These are phyloP conservation scores for Therioaphis trifolii DNA, from an alignment of 2,888 invertebrate genomes.

Conservation along the genomic window DNA sequence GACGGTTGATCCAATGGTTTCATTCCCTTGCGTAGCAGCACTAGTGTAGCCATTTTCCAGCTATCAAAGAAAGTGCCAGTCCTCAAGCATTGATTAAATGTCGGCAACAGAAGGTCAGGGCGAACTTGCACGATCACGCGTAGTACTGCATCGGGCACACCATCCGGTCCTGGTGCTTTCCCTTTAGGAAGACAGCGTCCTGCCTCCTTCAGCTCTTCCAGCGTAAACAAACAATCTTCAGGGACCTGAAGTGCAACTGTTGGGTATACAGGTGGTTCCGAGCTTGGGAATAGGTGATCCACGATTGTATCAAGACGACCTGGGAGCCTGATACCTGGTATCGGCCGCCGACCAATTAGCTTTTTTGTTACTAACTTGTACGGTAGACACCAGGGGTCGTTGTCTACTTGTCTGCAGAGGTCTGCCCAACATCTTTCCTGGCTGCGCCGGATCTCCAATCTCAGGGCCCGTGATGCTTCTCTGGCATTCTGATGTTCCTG, in stretches of 20 bases:
- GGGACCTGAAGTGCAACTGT: too few relatives aligned
- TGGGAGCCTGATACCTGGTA: neutral
- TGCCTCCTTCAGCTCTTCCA: neutral
- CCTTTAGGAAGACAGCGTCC: neutral
- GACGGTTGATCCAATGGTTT: neutral
- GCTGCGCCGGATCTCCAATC: neutral
- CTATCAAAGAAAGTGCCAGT: constrained; percentile 72
- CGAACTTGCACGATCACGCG: neutral
- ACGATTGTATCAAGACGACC: neutral
- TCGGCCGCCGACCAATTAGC: neutral
- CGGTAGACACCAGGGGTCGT: neutral
- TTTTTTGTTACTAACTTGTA: neutral
- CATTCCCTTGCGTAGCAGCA: neutral
- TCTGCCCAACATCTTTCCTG: neutral
- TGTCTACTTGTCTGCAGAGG: neutral
- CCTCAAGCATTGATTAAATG: constrained; percentile 66
- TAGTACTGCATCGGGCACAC: neutral
- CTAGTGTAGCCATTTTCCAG: constrained; percentile 65
- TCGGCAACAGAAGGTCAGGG: constrained; percentile 65
- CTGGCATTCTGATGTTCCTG: neutral
- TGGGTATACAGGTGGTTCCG: neutral
- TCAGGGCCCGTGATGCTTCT: neutral
- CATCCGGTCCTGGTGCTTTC: neutral
- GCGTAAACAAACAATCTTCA: neutral
- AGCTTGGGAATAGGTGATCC: neutral